These are phyloP conservation scores for Pelusios castaneus DNA, from an alignment of 2,113 vertebrate species.

Conservation along the genomic window DNA sequence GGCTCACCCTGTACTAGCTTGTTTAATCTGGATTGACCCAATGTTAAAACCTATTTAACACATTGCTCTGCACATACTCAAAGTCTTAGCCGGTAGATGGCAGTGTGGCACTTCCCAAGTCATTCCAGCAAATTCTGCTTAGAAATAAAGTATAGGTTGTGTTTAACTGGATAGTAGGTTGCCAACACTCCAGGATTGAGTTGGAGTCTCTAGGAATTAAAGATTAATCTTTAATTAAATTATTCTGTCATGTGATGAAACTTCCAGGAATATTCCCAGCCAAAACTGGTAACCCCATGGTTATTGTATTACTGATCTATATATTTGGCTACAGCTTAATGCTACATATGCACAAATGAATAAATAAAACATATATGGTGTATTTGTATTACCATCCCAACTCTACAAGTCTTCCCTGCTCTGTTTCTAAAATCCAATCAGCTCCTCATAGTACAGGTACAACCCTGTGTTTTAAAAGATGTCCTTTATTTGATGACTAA, in stretches of 20 bases:
- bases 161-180: conserved; percentile 43
- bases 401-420: conserved; percentile 10
- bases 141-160: conserved; percentile 34
- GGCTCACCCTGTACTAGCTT: not conserved
- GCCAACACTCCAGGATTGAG: not conserved
- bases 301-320: conserved; percentile 70
- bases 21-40: not conserved
- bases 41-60: not conserved
- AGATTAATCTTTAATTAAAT: not conserved
- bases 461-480: conserved; percentile 3
- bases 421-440: conserved; percentile 26
- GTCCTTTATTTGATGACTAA: conserved; percentile 4
- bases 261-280: not conserved
- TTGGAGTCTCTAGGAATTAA: not conserved
- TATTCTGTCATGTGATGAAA: not conserved
- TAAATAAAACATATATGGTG: conserved; percentile 60
- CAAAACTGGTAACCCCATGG: not conserved
- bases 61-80: not conserved
- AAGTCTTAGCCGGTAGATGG: conserved; percentile 73
- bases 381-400: conserved; percentile 22
- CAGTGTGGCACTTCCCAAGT: conserved; percentile 70
- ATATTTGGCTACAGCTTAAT: conserved; percentile 65
- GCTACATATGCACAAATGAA: conserved; percentile 64
- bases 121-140: conserved; percentile 38
- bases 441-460: not conserved